Percentiles rank a stretch among this genome's conserved stretches.
Conservation (phyloP, 2,888 invertebrate species). For the Clistopyga incitator region DNA sequence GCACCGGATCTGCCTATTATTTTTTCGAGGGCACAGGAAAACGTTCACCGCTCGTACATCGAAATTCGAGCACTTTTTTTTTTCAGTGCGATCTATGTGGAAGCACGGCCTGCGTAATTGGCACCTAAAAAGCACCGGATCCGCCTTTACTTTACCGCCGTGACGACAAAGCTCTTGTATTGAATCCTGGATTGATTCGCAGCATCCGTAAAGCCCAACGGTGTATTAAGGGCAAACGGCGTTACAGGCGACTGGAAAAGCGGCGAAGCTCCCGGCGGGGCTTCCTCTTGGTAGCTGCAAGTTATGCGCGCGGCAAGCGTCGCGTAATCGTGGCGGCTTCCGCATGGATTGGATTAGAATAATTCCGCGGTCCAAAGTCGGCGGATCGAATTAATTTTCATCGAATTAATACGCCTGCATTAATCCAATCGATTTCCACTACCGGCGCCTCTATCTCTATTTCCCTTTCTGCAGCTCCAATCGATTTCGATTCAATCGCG, state of each 20-base stretch:
- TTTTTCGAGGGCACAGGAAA: too few relatives aligned
- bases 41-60: too few relatives aligned
- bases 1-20: too few relatives aligned
- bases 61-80: too few relatives aligned
- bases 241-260: slow-evolving; percentile 2
- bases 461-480: slow-evolving; percentile 63
- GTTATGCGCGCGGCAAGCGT: slow-evolving; percentile 17
- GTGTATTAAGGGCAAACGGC: not conserved
- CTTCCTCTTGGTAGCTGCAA: slow-evolving; percentile 5
- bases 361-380: slow-evolving; percentile 75
- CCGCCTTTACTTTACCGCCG: not conserved
- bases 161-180: not conserved
- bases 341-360: slow-evolving; percentile 76
- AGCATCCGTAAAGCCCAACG: not conserved
- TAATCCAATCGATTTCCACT: slow-evolving; percentile 79
- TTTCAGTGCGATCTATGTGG: too few relatives aligned
- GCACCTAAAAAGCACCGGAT: too few relatives aligned
- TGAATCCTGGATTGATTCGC: not conserved
- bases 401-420: slow-evolving; percentile 81
- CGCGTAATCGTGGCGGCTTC: slow-evolving; percentile 65
- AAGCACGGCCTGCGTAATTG: too few relatives aligned
- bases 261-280: not conserved
- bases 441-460: slow-evolving; percentile 41
- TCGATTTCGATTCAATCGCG: slow-evolving; percentile 73
- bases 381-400: slow-evolving; percentile 82